Conservation (phyloP, 2,113 vertebrate species). For the Thunnus thynnus region DNA sequence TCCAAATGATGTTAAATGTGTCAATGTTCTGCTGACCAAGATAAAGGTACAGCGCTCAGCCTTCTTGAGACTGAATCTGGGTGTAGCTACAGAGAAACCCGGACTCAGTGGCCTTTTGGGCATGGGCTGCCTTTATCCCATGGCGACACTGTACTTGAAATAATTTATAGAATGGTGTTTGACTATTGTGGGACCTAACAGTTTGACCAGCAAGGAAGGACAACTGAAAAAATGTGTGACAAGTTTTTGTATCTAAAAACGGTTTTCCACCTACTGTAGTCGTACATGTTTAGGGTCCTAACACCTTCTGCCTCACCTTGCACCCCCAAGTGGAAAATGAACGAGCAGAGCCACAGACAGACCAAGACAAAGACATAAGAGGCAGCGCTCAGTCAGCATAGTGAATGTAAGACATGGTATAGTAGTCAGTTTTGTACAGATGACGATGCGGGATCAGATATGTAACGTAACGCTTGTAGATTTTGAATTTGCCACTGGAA, state of each 20-base stretch:
- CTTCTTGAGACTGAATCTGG: conserved; percentile 72
- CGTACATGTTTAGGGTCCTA: background rate
- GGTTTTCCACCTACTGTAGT: background rate
- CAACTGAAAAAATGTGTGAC: background rate
- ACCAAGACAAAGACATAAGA: background rate
- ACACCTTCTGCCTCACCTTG: background rate
- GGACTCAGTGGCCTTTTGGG: conserved; percentile 66
- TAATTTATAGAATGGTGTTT: conserved; percentile 18
- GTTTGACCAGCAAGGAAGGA: conserved; percentile 33
- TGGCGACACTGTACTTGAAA: conserved; percentile 73
- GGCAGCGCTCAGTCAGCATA: background rate
- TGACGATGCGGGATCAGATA: background rate
- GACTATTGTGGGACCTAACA: conserved; percentile 25
- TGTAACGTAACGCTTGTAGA: background rate
- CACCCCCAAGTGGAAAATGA: background rate
- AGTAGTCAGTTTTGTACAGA: background rate
- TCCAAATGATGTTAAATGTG: conserved; percentile 61
- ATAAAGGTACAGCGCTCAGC: conserved; percentile 61
- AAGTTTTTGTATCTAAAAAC: background rate
- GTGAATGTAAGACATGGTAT: conserved; percentile 41
- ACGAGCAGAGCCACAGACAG: background rate
- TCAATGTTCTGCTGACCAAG: conserved; percentile 79
- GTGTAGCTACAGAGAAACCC: conserved; percentile 91
- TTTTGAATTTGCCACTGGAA: conserved; percentile 17
- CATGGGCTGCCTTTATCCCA: conserved; percentile 49